phyloP scores from a whole-genome alignment of 1,140 invertebrate genomes.

The Brachionus koreanus region DNA sequence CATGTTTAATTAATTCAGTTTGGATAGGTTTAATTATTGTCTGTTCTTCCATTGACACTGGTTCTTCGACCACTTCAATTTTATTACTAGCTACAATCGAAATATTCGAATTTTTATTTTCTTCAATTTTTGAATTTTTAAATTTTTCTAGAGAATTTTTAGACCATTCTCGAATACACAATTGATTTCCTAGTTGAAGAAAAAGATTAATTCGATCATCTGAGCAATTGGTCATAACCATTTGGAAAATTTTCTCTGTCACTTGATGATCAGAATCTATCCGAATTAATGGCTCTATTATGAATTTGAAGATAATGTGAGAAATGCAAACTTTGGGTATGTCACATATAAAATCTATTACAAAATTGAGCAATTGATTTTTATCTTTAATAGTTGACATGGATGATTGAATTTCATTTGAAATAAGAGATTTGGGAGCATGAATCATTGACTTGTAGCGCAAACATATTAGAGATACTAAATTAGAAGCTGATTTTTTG shows the following conservation, averaged over 20 bases:
- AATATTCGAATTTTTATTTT: neutral
- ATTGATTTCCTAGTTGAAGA: neutral
- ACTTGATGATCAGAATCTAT: neutral
- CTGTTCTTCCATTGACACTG: too few relatives aligned
- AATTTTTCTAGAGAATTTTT: neutral
- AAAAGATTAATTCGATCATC: neutral
- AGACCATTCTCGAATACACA: neutral
- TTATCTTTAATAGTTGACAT: neutral
- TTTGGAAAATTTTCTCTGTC: neutral
- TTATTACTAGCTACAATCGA: neutral
- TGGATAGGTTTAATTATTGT: too few relatives aligned
- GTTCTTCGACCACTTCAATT: too few relatives aligned
- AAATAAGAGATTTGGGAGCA: neutral
- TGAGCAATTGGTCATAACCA: neutral
- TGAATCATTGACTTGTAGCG: neutral
- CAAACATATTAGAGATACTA: neutral
- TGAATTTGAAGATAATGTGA: neutral
- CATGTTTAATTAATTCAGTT: neutral
- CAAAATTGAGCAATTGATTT: neutral
- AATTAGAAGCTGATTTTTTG: neutral
- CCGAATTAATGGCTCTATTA: neutral
- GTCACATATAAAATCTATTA: neutral
- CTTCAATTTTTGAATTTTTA: neutral
- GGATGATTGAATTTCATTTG: constrained; percentile 28
- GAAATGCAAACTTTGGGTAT: neutral